These are phyloP conservation scores for Agrotis exclamationis DNA, from an alignment of 2,888 invertebrate genomes.

Conservation along the genomic window DNA sequence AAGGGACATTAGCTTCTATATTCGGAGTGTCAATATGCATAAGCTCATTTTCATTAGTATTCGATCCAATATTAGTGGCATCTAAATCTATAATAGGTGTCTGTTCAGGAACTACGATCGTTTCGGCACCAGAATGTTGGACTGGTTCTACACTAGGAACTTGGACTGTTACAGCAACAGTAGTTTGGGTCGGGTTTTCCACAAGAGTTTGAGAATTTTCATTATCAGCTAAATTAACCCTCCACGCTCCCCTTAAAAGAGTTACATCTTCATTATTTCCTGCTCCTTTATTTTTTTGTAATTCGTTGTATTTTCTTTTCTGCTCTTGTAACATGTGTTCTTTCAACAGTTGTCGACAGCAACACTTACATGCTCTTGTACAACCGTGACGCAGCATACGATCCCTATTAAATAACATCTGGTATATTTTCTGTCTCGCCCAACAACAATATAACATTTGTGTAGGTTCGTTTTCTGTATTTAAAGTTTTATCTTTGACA, in stretches of 20 bases:
- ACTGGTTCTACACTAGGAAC: background rate
- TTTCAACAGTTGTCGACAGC: conserved; percentile 68
- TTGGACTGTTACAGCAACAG: background rate
- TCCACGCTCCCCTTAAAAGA: background rate
- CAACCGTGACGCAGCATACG: conserved; percentile 61
- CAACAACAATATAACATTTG: conserved; percentile 76
- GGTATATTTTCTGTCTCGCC: conserved; percentile 66
- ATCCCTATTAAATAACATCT: conserved; percentile 38
- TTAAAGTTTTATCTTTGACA: conserved; percentile 4
- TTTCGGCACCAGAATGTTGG: background rate
- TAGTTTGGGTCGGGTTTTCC: conserved; percentile 1
- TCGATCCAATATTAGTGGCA: background rate
- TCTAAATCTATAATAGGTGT: conserved; percentile 31
- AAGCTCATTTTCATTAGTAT: conserved; percentile 1
- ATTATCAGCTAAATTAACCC: background rate
- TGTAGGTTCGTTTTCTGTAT: background rate
- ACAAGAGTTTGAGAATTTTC: background rate
- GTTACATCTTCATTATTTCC: background rate
- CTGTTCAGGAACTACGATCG: background rate
- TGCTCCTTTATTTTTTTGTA: background rate
- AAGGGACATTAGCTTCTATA: background rate
- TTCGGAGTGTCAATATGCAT: conserved; percentile 5
- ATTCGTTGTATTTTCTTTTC: background rate
- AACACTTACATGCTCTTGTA: conserved; percentile 66
- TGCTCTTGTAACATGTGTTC: conserved; percentile 39